Conservation (phyloP, 2,888 invertebrate species). For the Leptinotarsa haldemani region DNA sequence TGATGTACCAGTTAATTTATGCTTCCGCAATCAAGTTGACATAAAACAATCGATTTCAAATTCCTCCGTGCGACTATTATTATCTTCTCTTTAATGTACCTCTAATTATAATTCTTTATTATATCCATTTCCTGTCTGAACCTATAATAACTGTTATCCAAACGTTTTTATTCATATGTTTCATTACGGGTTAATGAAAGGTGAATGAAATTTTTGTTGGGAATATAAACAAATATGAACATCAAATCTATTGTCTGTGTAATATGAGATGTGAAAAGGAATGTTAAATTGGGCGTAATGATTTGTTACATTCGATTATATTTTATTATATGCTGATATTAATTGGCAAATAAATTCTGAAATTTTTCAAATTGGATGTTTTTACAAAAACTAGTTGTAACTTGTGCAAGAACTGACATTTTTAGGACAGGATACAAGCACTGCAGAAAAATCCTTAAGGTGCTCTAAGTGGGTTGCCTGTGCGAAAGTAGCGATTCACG, state of each 20-base stretch:
- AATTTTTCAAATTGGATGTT: too few species aligned
- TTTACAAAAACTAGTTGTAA: too few species aligned
- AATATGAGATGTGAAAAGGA: not conserved
- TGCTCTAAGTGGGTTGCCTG: too few species aligned
- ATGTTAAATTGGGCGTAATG: too few species aligned
- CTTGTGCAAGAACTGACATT: too few species aligned
- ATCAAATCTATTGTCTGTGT: not conserved
- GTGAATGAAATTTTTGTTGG: not conserved
- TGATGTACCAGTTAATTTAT: too few species aligned
- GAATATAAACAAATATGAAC: not conserved
- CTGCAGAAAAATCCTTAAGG: too few species aligned
- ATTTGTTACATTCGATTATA: too few species aligned
- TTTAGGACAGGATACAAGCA: too few species aligned
- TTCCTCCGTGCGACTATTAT: not conserved
- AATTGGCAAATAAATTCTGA: too few species aligned
- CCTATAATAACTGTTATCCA: not conserved
- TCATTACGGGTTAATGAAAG: not conserved
- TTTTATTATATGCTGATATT: too few species aligned
- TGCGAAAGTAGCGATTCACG: too few species aligned
- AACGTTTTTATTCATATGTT: not conserved
- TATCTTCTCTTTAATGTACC: not conserved
- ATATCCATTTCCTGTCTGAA: conserved; percentile 9
- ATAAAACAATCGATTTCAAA: not conserved
- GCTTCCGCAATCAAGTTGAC: not conserved
- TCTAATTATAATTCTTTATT: not conserved